These are phyloP conservation scores for Gnathonemus echidnorhynchus DNA, from an alignment of 2,113 vertebrate species.

Conservation along the genomic window DNA sequence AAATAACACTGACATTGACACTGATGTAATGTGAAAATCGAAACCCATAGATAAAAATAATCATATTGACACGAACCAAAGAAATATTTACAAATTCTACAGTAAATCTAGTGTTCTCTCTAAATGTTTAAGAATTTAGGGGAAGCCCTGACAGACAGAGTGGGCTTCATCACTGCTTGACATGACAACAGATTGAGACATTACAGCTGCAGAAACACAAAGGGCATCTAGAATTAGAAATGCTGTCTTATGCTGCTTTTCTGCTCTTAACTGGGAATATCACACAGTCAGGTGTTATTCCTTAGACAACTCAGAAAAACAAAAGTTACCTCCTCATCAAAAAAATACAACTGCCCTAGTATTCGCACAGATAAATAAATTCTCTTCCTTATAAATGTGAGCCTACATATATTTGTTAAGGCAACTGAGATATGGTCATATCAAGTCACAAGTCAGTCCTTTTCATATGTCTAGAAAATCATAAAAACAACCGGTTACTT, in stretches of 20 bases:
- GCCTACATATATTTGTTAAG: background rate
- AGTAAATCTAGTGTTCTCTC: background rate
- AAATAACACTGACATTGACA: background rate
- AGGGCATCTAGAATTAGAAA: background rate
- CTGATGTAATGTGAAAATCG: background rate
- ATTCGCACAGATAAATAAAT: background rate
- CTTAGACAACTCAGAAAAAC: background rate
- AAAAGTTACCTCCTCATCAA: background rate
- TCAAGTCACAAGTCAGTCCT: background rate
- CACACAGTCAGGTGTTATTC: background rate
- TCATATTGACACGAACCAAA: background rate
- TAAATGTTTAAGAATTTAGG: background rate
- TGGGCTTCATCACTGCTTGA: background rate
- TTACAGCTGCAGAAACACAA: background rate
- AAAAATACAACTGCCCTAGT: background rate
- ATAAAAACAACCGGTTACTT: background rate
- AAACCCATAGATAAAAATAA: background rate
- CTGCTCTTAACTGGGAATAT: background rate
- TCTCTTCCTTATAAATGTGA: background rate
- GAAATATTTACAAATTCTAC: background rate
- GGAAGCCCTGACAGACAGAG: background rate
- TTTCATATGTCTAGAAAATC: background rate
- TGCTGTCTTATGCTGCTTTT: background rate
- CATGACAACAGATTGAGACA: background rate
- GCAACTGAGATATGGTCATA: background rate